Evolutionary conservation across 2,888 invertebrate genomes (phyloP), one percentile per base, ranked within the genome.

Genomic region (Apamea crenata): DNA sequence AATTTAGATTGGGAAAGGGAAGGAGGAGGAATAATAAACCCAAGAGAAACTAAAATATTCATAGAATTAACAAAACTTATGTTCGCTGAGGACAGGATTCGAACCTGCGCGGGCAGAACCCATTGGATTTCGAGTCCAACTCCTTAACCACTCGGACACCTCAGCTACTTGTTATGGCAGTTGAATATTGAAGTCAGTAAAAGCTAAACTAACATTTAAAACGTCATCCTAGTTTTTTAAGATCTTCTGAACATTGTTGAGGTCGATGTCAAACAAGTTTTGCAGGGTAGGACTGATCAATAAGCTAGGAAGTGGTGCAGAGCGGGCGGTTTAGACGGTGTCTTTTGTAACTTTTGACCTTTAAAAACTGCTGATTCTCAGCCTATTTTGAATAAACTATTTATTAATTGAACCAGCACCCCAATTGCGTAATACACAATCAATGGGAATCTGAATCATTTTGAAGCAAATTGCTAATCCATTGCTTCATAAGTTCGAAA

Each of bases 41-140:
- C 10, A 18, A 7, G 12, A 61, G 5, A 74, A 47, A 2, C 2
- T 14, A 36, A 81, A 79, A 29, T 36, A 12, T 2, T 21, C n/a
- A 40, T 8, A 56, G 1, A 81, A n/a, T n/a, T 12, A 50, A 3
- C 29, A 80, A 83, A 83, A 76, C 18, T 1, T 5, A 5, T 2
- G 7, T 47, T 56, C 80, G 80, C 80, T 89, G 89, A 89, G 89
- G 89, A 97, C 97, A 97, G 96, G 97, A 97, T 97, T 97, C 97
- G 97, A 97, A 97, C 96, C 97, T 97, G 97, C 97, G 97, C 96
- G 97, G 97, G 97, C 95, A 97, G 87, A 96, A 96, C 97, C 97
- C 97, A 97, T 97, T 97, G 96, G 96, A 97, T 97, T 97, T 97
- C 96, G 96, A 97, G 97, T 97, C 96, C 96, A 97, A 96, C 96